Conservation (phyloP, 2,888 invertebrate species). For the Drosophila differens region DNA sequence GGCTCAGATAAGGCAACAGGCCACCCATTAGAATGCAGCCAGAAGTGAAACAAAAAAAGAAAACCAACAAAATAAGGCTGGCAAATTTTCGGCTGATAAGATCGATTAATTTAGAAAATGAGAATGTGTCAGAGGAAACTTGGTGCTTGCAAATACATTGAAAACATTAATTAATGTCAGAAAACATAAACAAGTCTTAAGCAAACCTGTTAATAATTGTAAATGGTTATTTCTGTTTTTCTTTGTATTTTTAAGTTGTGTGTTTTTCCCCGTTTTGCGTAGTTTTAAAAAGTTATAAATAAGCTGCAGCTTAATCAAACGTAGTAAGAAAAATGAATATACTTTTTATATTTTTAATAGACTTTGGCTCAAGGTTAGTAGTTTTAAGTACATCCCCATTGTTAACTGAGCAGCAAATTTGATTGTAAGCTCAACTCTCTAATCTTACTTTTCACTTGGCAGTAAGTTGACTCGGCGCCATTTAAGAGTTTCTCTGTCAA, state of each 20-base stretch:
- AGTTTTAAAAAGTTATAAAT: not conserved
- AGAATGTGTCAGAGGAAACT: constrained; percentile 24
- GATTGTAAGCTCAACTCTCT: constrained; percentile 35
- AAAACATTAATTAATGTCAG: not conserved
- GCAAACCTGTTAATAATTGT: not conserved
- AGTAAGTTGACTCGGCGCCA: constrained; percentile 17
- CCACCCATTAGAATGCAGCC: constrained; percentile 31
- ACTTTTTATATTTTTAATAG: not conserved
- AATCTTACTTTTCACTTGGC: constrained; percentile 36
- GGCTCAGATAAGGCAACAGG: constrained; percentile 42
- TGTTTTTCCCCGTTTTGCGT: not conserved
- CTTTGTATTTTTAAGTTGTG: not conserved
- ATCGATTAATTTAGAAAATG: constrained; percentile 31
- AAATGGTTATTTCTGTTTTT: not conserved
- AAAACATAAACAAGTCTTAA: not conserved
- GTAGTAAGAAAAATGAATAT: not conserved
- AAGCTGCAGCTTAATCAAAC: not conserved
- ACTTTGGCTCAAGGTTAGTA: not conserved
- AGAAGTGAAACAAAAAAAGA: not conserved
- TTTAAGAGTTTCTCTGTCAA: constrained; percentile 43
- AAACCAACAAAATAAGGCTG: not conserved
- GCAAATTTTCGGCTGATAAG: constrained; percentile 40
- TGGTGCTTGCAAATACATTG: not conserved
- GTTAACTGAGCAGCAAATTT: constrained; percentile 15
- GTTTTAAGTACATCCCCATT: not conserved